Evolutionary conservation across 2,888 invertebrate genomes (phyloP).

Genomic region (Spatulosminthurus flaviceps): DNA sequence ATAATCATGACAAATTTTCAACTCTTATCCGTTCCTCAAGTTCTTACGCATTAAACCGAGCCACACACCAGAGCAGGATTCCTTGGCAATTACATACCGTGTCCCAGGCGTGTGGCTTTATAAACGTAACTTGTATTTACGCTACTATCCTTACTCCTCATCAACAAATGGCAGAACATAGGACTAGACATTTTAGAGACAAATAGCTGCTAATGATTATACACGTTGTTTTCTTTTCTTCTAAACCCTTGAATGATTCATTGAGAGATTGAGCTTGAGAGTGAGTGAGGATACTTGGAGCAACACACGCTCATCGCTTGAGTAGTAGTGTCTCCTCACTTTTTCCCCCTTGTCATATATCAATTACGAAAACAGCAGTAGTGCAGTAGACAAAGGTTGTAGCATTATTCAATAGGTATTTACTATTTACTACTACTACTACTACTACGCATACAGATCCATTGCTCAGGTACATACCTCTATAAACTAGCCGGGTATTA

Average conservation of each 20-base stretch:
- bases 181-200: neutral
- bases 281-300: neutral
- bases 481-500: neutral
- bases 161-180: neutral
- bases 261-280: slow-evolving; percentile 18
- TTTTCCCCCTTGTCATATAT: slow-evolving; percentile 2
- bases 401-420: neutral
- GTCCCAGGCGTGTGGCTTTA: too few species aligned
- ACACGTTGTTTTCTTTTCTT: slow-evolving; percentile 14
- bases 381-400: neutral
- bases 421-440: neutral
- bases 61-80: too few species aligned
- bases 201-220: slow-evolving; percentile 18
- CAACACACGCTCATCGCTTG: neutral
- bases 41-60: too few species aligned
- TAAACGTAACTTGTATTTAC: neutral
- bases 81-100: too few species aligned
- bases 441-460: too few species aligned
- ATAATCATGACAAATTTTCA: slow-evolving; percentile 11
- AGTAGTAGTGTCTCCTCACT: slow-evolving; percentile 3
- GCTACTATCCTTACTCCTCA: neutral
- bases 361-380: slow-evolving; percentile 7
- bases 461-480: too few species aligned
- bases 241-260: slow-evolving; percentile 18
- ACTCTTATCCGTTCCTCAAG: neutral